Evolutionary conservation across 2,888 invertebrate genomes (phyloP), one percentile per base, ranked within the genome.

Genomic region (Atethmia centrago): DNA sequence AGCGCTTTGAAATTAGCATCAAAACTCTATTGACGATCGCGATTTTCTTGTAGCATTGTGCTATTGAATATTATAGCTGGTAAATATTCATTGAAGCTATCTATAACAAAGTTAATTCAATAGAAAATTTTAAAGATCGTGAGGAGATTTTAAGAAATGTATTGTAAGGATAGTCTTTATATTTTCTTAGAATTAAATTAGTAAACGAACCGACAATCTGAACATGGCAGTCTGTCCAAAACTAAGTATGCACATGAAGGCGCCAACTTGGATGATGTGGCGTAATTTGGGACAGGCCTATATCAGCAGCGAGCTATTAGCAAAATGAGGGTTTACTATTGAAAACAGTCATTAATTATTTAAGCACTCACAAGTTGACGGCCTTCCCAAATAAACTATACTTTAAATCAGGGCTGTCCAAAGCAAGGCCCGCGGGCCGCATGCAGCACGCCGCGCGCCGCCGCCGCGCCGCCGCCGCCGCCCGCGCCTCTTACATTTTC

Each of bases 341-440:
- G 82, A 79, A 69, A 81, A 81, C 77, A 69, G n/a, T 51, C 55
- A 61, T 79, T 79, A 61, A 76, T 81, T 76, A 81, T 79, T 81
- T 59, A 79, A 65, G 40, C 64, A 68, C 79, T 76, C 55, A 81
- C 47, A 68, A 68, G 62, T 79, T 68, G 31, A 65, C n/a, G 36
- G 31, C 76, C 64, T 45, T 56, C 16, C 36, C 28, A 59, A 78
- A 74, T 66, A 80, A 67, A 80, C 63, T 42, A 80, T 51, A 58
- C 45, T 58, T 63, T 79, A 66, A 70, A 77, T n/a, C n/a, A n/a
- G n/a, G n/a, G n/a, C n/a, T n/a, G n/a, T n/a, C n/a, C n/a, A n/a
- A n/a, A n/a, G n/a, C n/a, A n/a, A n/a, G n/a, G n/a, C n/a, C n/a
- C n/a, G n/a, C n/a, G n/a, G n/a, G n/a, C n/a, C n/a, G n/a, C n/a